Base-by-base conservation (phyloP, 2,797 vertebrate species). In the Clarias laeviceps region DNA sequence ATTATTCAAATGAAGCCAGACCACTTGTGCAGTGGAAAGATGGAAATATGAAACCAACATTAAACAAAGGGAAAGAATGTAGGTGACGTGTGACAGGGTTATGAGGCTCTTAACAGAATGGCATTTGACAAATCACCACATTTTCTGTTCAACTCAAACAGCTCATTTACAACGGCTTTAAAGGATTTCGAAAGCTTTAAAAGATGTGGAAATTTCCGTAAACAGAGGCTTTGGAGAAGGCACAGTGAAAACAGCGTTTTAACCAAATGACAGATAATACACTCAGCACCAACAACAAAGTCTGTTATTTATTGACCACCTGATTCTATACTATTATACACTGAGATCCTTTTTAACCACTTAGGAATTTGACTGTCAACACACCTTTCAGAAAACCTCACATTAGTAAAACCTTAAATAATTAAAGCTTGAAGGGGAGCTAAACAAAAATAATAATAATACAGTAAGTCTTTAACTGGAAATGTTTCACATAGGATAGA, bases 21-120 rank as follows among this genome's bases (percentile, higher is more conserved):
- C 45, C 82, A 82, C 78, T 89, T 62, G 78, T 84, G 82, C 45
- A 87, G 73, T 87, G 89, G 82, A 87, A 86, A 89, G 68, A 40
- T 54, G 62, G 87, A 90, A 88, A 89, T 62, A 32, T 87, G 82
- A 87, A 83, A 87, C 85, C 85, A 85, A 80, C 84, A 84, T 72
- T 83, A 82, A 88, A 85, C 82, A 85, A 82, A 84, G 14, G 84
- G 80, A 86, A 81, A 82, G 70, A 87, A 87, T 77, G 70, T 14
- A 74, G 79, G 82, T 80, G 76, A 32, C 78, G 17, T n/a, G 74
- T 27, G 22, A 37, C 80, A 59, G 64, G 56, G 32, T 32, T 62
- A 62, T n/a, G 74, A 77, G 59, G 32, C 76, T 40, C n/a, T 29
- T 20, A 45, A 80, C 78, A 80, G 24, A 15, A 5, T 80, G 61